Evolutionary conservation across 2,797 vertebrate species (phyloP), one percentile per base, ranked within the genome.

Genomic region (Bovichtus variegatus): DNA sequence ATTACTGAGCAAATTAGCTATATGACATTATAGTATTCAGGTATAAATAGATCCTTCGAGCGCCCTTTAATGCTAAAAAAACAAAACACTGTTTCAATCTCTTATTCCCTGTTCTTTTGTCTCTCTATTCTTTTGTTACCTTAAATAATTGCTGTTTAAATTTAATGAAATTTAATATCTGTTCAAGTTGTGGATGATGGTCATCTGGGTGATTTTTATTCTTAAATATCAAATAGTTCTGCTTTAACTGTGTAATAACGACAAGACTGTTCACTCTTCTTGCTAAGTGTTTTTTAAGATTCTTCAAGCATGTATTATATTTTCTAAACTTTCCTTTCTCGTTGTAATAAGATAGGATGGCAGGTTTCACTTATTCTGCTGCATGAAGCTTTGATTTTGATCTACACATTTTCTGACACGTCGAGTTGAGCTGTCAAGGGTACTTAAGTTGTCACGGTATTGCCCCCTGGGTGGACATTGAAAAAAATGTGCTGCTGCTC

Each of bases 401-500:
- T 69, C 60, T 61, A 50, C 66, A 84, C 47, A 2, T 76, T 74
- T 78, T 78, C 59, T 68, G 83, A 76, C 70, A 64, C 11, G 13
- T 59, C 0, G 27, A 75, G 63, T 49, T 64, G 66, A 78, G 81
- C 77, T 87, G 85, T 84, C 84, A 77, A 34, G 40, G 76, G 18
- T 58, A 69, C 69, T 88, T 77, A 81, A 31, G 76, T 62, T 75
- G 76, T 64, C 72, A 74, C 1, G 9, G 27, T 27, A 0, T 74
- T 55, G 34, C 53, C 69, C 41, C 29, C 68, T 51, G 50, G 68
- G 63, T 76, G 40, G 61, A 78, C 67, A 68, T 82, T 43, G n/a
- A 27, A 73, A 74, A 3, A 61, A 84, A 66, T 38, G 36, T 74
- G 44, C 69, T 69, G 71, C 83, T 86, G 77, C 83, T 88, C 76